Evolutionary conservation across 2,797 vertebrate genomes (phyloP).

Genomic region (Cossypha caffra): DNA sequence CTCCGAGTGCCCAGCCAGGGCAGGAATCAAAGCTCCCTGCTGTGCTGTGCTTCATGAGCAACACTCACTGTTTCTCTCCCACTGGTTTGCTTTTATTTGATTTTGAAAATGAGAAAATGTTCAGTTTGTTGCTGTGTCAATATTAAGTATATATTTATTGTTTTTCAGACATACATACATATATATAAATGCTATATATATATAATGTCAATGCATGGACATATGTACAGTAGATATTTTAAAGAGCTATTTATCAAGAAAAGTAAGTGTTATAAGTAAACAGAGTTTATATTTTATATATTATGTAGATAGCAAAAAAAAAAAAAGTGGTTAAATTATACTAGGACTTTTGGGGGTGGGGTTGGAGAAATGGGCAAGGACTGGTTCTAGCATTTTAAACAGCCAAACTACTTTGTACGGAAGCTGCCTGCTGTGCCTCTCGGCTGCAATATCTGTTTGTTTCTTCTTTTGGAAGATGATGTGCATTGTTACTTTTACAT

Average conservation of each 20-base stretch:
- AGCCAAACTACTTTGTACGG: constrained; percentile 56
- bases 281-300: constrained; percentile 90
- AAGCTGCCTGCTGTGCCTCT: constrained; percentile 40
- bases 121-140: constrained; percentile 76
- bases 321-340: constrained; percentile 76
- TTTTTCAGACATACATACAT: constrained; percentile 78
- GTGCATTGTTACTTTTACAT: constrained; percentile 51
- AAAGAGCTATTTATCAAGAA: constrained; percentile 85
- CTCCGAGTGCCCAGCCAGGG: background rate
- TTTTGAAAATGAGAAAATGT: constrained; percentile 44
- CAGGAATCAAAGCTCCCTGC: constrained; percentile 35
- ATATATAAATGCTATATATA: constrained; percentile 75
- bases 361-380: constrained; percentile 42
- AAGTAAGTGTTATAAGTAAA: constrained; percentile 85
- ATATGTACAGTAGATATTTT: constrained; percentile 87
- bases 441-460: constrained; percentile 2
- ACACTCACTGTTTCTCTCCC: constrained; percentile 54
- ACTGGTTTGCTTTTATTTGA: constrained; percentile 30
- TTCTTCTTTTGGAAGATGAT: constrained; percentile 54
- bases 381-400: constrained; percentile 62
- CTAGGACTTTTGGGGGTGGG: constrained; percentile 49
- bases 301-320: constrained; percentile 77
- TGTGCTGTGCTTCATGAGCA: constrained; percentile 35
- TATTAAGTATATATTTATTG: constrained; percentile 84
- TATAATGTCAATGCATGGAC: constrained; percentile 83